Evolutionary conservation across 2,113 vertebrate genomes (phyloP), one percentile per base, ranked within the genome.

Genomic region (Emydocephalus ijimae): DNA sequence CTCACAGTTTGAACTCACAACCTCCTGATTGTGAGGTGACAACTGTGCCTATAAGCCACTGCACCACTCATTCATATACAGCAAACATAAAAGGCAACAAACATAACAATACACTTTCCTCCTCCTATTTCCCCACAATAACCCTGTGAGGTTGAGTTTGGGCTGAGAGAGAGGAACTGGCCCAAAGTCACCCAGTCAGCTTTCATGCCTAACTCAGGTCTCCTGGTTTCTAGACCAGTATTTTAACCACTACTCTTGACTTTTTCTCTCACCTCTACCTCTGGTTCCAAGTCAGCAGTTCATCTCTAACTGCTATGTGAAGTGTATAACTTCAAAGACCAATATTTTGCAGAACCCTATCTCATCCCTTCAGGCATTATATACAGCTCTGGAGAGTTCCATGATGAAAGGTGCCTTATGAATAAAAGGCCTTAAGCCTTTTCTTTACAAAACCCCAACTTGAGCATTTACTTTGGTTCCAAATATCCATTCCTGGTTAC

Each of bases 381-480:
- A 89, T 0, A 1, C 57, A 92, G 94, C 87, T 39, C 21, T 93
- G 90, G 48, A 87, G 92, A 92, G 4, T 85, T 43, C 1, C 3
- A 74, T 90, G 94, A 93, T 90, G 50, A 88, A 96, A 95, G 74
- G 90, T 90, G 56, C 0, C 95, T 93, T 95, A 90, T 94, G 93
- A 91, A 89, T 87, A 89, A 34, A 93, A 39, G 55, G 56, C 91
- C 93, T 93, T 95, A 95, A 91, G 85, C 57, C 90, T 95, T 94
- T 94, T 94, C 95, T 94, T 94, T 94, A 85, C 61, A 94, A 90
- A 81, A 45, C 89, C 34, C 81, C 0, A 0, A 34, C 34, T 91
- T 1, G 0, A 1, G 1, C 96, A 74, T 97, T 96, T 97, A 93
- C 93, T 96, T 93, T 96, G 87, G 94, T 96, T 85, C 94, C 88